phyloP scores from a whole-genome alignment of 2,797 vertebrate species.

The Nannoperca australis region DNA sequence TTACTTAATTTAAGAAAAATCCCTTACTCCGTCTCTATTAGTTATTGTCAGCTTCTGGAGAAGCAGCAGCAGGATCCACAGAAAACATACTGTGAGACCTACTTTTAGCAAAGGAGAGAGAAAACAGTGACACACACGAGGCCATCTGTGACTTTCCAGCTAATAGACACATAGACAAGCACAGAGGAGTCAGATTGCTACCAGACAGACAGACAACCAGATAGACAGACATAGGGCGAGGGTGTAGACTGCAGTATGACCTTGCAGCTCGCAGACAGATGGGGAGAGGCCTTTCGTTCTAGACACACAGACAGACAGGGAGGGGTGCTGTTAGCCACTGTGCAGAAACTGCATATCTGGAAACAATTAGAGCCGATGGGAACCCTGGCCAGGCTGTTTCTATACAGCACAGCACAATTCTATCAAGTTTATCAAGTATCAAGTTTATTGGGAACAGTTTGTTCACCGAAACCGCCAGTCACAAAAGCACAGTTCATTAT shows the following conservation, averaged over 20 bases:
- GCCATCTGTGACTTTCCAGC: constrained; percentile 42
- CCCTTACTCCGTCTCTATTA: not conserved
- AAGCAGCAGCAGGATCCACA: not conserved
- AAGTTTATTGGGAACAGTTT: constrained; percentile 50
- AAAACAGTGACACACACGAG: constrained; percentile 30
- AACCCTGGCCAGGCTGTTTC: constrained; percentile 54
- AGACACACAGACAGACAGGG: constrained; percentile 80
- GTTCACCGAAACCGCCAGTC: constrained; percentile 27
- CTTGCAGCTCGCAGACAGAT: constrained; percentile 75
- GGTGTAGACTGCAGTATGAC: constrained; percentile 72
- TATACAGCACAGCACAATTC: constrained; percentile 50
- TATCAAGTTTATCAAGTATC: constrained; percentile 23
- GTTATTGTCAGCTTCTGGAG: not conserved
- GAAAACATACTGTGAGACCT: constrained; percentile 11
- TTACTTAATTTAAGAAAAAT: not conserved
- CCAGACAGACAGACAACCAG: constrained; percentile 74
- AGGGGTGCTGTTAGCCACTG: constrained; percentile 75
- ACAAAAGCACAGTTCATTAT: constrained; percentile 27
- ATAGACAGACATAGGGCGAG: constrained; percentile 43
- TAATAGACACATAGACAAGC: constrained; percentile 20
- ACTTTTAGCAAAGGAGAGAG: constrained; percentile 23
- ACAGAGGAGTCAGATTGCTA: constrained; percentile 46
- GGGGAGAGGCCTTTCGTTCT: constrained; percentile 70
- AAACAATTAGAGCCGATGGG: constrained; percentile 78
- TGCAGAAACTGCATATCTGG: constrained; percentile 79